Evolutionary conservation across 2,888 invertebrate species (phyloP), one percentile per base, ranked within the genome.

Genomic region (Scaptomyza cyrtandrae): DNA sequence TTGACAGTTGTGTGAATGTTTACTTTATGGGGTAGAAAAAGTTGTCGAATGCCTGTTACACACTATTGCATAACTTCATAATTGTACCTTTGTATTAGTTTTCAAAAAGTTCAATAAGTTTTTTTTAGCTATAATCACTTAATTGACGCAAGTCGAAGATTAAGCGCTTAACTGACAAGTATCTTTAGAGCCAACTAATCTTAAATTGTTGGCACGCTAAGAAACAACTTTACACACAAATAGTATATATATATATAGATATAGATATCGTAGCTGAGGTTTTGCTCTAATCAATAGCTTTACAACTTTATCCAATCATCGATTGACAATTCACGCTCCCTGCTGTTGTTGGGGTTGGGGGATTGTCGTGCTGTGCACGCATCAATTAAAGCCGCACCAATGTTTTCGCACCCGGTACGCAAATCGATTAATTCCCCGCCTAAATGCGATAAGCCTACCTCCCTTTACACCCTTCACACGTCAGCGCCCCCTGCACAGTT

Each of bases 331-430:
- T 62, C 44, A 41, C 16, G 16, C 41, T 16, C 16, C 41, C 16
- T 16, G 16, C 41, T 16, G 44, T 35, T 35, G 44, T 33, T 14
- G 14, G 27, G 27, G 7, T 29, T 10, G 6, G 19, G 29, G 37
- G 24, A 19, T 39, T 80, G 86, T 85, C 88, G 88, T 88, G 88
- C 86, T 72, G 67, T 62, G 67, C 71, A 60, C 64, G 86, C 86
- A 88, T 85, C 90, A 90, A 90, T 90, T 90, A 90, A 90, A 85
- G 79, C 81, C 78, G 86, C 90, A 89, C 82, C 90, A 79, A 86
- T 90, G 90, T 90, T 90, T 90, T 90, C 90, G 89, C 90, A 88
- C 90, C 88, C 87, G 79, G 87, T 80, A 81, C 87, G 85, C 85
- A 88, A 89, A 89, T 88, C 89, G 89, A 88, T 86, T 88, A 82